Evolutionary conservation across 2,113 vertebrate species (phyloP).

Genomic region (Callopanchax toddi): DNA sequence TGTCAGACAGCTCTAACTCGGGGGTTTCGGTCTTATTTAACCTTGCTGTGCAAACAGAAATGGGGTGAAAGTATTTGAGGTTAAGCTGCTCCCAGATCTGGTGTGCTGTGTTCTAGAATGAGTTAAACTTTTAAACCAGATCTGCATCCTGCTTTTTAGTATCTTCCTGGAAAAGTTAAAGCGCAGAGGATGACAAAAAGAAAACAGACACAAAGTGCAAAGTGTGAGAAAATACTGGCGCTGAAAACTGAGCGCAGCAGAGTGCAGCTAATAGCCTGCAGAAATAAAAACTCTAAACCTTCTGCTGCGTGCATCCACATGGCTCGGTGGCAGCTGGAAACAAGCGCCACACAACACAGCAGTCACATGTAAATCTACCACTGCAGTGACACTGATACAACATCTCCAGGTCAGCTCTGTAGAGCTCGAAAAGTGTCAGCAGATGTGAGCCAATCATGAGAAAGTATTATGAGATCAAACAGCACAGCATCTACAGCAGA

Average conservation of each 20-base stretch:
- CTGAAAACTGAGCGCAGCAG: slow-evolving; percentile 1
- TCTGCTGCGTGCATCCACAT: neutral
- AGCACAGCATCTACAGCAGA: neutral
- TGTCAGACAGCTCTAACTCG: neutral
- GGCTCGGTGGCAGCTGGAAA: slow-evolving; percentile 1
- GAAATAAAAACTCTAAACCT: slow-evolving; percentile 1
- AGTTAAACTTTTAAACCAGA: neutral
- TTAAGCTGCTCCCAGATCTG: slow-evolving; percentile 2
- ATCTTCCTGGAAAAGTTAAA: too few relatives aligned
- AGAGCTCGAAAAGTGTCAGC: too few relatives aligned
- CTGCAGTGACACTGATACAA: neutral
- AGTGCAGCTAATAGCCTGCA: slow-evolving; percentile 18
- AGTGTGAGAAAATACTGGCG: neutral
- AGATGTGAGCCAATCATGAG: too few relatives aligned
- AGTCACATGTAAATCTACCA: neutral
- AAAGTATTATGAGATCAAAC: neutral
- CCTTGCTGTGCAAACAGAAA: slow-evolving; percentile 18
- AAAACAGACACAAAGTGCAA: neutral
- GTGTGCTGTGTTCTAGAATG: slow-evolving; percentile 2
- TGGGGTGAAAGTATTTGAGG: neutral
- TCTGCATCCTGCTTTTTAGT: neutral
- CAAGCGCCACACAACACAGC: too few relatives aligned
- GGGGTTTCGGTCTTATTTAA: slow-evolving; percentile 5
- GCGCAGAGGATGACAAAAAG: neutral
- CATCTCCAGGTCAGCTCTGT: neutral